These are phyloP conservation scores for Hanleya hanleyi DNA, from an alignment of 2,888 invertebrate genomes.

Conservation along the genomic window DNA sequence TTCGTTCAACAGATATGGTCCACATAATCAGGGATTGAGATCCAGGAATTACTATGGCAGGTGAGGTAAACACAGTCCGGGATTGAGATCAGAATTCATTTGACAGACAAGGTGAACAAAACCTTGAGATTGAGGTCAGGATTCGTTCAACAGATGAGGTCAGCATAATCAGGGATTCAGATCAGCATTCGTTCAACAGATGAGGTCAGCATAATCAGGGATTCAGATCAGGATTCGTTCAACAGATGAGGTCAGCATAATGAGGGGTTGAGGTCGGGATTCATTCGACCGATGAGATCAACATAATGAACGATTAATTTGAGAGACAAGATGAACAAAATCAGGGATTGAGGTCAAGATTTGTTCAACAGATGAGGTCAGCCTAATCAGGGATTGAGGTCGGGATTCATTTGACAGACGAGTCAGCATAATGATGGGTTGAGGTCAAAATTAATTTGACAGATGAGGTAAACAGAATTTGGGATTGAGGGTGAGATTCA, in stretches of 20 bases:
- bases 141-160: not conserved
- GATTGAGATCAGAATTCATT: not conserved
- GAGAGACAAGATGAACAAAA: not conserved
- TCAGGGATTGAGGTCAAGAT: too few species aligned
- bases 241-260: not conserved
- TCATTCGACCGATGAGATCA: not conserved
- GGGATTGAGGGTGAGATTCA: too few species aligned
- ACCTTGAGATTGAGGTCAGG: not conserved
- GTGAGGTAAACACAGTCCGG: not conserved
- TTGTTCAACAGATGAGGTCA: too few species aligned
- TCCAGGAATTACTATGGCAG: too few species aligned
- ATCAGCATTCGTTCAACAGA: not conserved
- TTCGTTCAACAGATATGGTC: too few species aligned
- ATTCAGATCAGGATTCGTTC: not conserved
- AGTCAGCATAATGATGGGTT: not conserved
- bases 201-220: not conserved
- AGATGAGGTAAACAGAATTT: constrained; percentile 13
- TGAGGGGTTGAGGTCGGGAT: not conserved
- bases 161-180: not conserved
- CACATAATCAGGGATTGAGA: too few species aligned
- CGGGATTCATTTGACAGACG: not conserved
- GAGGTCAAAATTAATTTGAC: not conserved
- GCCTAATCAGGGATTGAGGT: not conserved
- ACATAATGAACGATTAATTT: not conserved
- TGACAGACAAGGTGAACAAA: not conserved